Evolutionary conservation across 2,113 vertebrate genomes (phyloP), one percentile per base, ranked within the genome.

Genomic region (Macquaria australasica): DNA sequence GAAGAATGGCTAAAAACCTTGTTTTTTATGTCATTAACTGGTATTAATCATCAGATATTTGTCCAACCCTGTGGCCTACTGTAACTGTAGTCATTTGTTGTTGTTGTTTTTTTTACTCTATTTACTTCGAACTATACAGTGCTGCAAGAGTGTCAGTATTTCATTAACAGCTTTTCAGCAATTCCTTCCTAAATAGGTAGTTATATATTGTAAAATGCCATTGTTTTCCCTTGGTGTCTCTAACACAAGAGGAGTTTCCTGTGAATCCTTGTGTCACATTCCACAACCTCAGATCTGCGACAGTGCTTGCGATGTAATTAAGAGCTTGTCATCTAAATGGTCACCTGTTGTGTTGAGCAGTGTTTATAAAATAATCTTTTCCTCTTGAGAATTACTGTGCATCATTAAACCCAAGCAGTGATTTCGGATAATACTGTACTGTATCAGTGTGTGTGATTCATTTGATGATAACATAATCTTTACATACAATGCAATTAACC

Each of bases 281-380:
- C 14, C 31, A 74, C 51, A 15, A 37, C 20, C 20, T 70, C 45
- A 23, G 25, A 45, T 60, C 37, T 28, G 73, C 28, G 39, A 39
- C 51, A 43, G 53, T 37, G n/a, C 43, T 48, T 73, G 41, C 18
- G 16, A 23, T 59, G 41, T 73, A 63, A 81, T 83, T 64, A 76
- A 59, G 39, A 69, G 18, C 7, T 37, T 63, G 41, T 53, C n/a
- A 75, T 64, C 66, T 48, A 69, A 76, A 81, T 45, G 41, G 77
- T 77, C 71, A 79, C 80, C 84, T 85, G 76, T 73, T 83, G 77
- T 67, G 60, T 53, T 39, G 25, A 81, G 43, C 41, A 25, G 23
- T 66, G 58, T 58, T 82, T 31, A 34, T 34, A 37, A 79, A 71
- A 79, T 51, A 20, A 48, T 81, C 0, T 72, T 67, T 76, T 63